Percentiles rank a stretch among this genome's conserved stretches.
Conservation (phyloP, 2,888 invertebrate species). For the Ophonus ardosiacus region DNA sequence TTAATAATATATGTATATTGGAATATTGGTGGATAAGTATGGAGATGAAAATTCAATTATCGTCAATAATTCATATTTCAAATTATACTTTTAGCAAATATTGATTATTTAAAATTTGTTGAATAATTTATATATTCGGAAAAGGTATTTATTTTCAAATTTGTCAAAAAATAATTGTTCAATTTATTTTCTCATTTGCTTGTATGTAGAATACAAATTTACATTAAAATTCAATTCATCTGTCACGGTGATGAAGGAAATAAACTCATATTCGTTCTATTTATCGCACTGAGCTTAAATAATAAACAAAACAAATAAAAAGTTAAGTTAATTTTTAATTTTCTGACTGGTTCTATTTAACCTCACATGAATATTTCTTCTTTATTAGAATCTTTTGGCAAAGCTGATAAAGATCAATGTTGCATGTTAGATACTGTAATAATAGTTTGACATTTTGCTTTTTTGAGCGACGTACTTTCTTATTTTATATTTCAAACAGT, state of each 20-base stretch:
- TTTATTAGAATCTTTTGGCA: not conserved
- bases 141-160: conserved; percentile 10
- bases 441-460: conserved; percentile 46
- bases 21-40: not conserved
- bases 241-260: not conserved
- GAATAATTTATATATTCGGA: conserved; percentile 2
- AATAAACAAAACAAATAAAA: not conserved
- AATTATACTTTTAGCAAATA: conserved; percentile 8
- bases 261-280: not conserved
- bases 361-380: no score
- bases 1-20: not conserved
- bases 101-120: conserved; percentile 7
- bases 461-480: conserved; percentile 2
- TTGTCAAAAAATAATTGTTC: conserved; percentile 18
- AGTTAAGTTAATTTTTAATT: no score
- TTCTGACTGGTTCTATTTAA: no score
- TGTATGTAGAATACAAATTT: not conserved
- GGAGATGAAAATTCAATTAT: not conserved
- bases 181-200: conserved; percentile 22
- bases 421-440: conserved; percentile 52
- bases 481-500: conserved; percentile 24
- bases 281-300: not conserved
- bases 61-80: not conserved
- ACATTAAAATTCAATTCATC: conserved; percentile 18
- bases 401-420: conserved; percentile 37